These are phyloP conservation scores for Heliothis virescens DNA, from an alignment of 1,140 invertebrate genomes.

Conservation along the genomic window DNA sequence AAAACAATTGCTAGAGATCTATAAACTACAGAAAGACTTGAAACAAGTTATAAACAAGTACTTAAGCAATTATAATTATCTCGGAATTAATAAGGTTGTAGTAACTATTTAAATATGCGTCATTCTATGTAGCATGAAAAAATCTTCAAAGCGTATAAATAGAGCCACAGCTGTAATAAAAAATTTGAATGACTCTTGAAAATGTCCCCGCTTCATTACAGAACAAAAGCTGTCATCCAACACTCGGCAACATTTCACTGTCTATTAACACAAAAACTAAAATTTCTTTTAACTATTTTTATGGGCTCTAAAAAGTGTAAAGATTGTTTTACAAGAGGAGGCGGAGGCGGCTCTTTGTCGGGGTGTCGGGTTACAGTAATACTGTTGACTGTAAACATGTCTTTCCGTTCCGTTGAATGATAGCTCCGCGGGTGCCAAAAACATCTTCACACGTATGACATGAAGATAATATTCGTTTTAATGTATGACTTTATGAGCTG, in stretches of 20 bases:
- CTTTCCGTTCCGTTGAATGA: constrained; percentile 76
- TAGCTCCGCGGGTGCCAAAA: constrained; percentile 76
- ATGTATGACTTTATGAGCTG: constrained; percentile 19
- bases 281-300: constrained; percentile 85
- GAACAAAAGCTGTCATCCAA: constrained; percentile 85
- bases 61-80: background rate
- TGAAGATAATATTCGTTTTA: constrained; percentile 46
- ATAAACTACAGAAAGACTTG: too few relatives aligned
- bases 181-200: constrained; percentile 72
- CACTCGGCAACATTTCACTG: constrained; percentile 84
- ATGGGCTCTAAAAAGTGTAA: constrained; percentile 82
- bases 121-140: constrained; percentile 37
- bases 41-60: too few relatives aligned
- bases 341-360: constrained; percentile 81
- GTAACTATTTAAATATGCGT: background rate
- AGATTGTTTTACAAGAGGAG: constrained; percentile 83
- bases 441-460: constrained; percentile 41
- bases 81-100: background rate
- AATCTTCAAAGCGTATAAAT: constrained; percentile 68
- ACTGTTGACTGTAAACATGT: constrained; percentile 84
- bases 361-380: constrained; percentile 73
- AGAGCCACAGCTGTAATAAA: constrained; percentile 77
- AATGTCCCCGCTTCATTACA: constrained; percentile 83
- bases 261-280: constrained; percentile 79
- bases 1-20: too few relatives aligned